Conservation (phyloP, 2,113 vertebrate species). For the Clarias magur region DNA sequence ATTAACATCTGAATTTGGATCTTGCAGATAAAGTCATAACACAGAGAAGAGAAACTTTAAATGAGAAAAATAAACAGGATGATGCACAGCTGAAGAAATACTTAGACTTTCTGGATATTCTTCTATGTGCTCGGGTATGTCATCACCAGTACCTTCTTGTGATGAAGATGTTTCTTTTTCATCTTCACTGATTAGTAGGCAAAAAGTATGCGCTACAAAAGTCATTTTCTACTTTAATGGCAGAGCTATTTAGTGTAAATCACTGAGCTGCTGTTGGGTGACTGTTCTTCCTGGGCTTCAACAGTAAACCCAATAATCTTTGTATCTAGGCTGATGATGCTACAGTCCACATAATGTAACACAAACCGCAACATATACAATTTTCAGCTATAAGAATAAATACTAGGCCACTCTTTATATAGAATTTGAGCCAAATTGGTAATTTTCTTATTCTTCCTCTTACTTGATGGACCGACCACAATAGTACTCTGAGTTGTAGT, state of each 20-base stretch:
- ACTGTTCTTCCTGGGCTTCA: background rate
- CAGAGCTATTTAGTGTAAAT: background rate
- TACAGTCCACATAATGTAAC: too few species aligned
- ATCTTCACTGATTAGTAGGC: background rate
- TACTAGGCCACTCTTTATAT: too few species aligned
- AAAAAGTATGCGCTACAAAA: background rate
- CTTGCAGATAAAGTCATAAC: conserved; percentile 74
- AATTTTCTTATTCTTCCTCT: too few species aligned
- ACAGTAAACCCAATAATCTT: background rate
- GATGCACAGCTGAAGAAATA: conserved; percentile 73
- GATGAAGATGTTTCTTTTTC: background rate
- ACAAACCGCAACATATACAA: too few species aligned
- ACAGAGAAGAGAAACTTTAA: conserved; percentile 75
- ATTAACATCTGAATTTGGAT: conserved; percentile 18
- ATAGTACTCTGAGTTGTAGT: too few species aligned
- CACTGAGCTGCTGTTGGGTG: background rate
- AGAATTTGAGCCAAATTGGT: too few species aligned
- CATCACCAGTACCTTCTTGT: background rate
- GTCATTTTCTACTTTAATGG: background rate
- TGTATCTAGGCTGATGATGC: background rate
- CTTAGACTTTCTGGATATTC: conserved; percentile 87
- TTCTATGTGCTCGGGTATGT: conserved; percentile 83
- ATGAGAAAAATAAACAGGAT: conserved; percentile 64
- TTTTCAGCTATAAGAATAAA: too few species aligned
- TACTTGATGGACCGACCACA: too few species aligned